These are phyloP conservation scores for Lissonota sp. DNA, from an alignment of 2,888 invertebrate species.

Conservation along the genomic window DNA sequence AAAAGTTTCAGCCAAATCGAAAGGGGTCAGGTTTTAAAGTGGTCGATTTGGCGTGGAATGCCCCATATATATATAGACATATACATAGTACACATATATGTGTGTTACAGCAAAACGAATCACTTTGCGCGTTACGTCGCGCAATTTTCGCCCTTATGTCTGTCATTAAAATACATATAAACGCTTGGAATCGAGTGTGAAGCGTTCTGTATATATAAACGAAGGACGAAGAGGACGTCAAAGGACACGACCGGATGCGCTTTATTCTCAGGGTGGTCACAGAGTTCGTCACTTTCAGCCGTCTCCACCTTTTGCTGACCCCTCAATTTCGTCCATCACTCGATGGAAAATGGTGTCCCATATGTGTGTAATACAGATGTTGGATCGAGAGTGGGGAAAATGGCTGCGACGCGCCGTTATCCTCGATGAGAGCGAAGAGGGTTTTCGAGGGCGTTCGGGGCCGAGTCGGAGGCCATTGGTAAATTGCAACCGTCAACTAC, in stretches of 20 bases:
- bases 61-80: not conserved
- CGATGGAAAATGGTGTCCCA: not conserved
- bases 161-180: not conserved
- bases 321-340: not conserved
- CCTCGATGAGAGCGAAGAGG: conserved; percentile 14
- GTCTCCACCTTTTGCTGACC: conserved; percentile 27
- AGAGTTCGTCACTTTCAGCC: conserved; percentile 68
- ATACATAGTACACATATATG: conserved; percentile 17
- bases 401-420: conserved; percentile 23
- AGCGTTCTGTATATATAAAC: conserved; percentile 38
- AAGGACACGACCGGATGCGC: conserved; percentile 23
- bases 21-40: no score
- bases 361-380: not conserved
- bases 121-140: no score
- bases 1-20: no score
- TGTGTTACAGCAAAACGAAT: no score
- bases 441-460: conserved; percentile 36
- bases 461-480: conserved; percentile 52
- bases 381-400: conserved; percentile 21
- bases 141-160: no score
- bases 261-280: conserved; percentile 70
- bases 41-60: no score
- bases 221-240: conserved; percentile 18
- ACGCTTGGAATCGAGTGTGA: conserved; percentile 25
- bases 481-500: conserved; percentile 50